Percentiles rank a stretch among this genome's conserved stretches.
phyloP scores from a whole-genome alignment of 2,113 vertebrate genomes.

The Oplegnathus fasciatus region DNA sequence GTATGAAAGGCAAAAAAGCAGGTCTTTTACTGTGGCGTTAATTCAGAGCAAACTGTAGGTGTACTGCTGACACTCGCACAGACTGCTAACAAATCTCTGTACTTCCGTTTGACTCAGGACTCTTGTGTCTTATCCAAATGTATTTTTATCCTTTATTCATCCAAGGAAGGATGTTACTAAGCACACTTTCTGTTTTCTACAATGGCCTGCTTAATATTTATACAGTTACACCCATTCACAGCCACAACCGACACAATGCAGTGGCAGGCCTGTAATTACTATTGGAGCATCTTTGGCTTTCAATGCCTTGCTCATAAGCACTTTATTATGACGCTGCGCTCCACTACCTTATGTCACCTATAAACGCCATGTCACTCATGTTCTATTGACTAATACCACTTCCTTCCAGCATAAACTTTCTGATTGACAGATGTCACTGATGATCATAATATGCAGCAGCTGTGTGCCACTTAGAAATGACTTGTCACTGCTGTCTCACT shows the following conservation, averaged over 20 bases:
- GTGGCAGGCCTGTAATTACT: background rate
- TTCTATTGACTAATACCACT: too few species aligned
- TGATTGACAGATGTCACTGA: too few species aligned
- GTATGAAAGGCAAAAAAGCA: slow-evolving; percentile 28
- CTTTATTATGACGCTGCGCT: background rate
- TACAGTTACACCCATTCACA: background rate
- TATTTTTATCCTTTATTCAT: slow-evolving; percentile 49
- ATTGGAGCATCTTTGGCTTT: background rate
- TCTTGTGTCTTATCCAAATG: slow-evolving; percentile 22
- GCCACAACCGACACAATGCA: background rate
- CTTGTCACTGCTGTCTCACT: too few species aligned
- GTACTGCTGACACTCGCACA: slow-evolving; percentile 25
- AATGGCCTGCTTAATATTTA: slow-evolving; percentile 13
- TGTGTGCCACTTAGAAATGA: too few species aligned
- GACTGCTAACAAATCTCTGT: slow-evolving; percentile 40
- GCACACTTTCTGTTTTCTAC: slow-evolving; percentile 7
- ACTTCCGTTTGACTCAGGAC: slow-evolving; percentile 36
- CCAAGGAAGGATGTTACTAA: slow-evolving; percentile 19
- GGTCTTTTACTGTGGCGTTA: slow-evolving; percentile 26
- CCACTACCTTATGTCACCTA: too few species aligned
- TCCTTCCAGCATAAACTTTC: too few species aligned
- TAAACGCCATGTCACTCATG: too few species aligned
- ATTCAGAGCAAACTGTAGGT: slow-evolving; percentile 55
- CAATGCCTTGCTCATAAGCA: background rate
- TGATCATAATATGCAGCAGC: too few species aligned